Conservation (phyloP, 2,113 vertebrate genomes). For the Nannospalax galili region DNA sequence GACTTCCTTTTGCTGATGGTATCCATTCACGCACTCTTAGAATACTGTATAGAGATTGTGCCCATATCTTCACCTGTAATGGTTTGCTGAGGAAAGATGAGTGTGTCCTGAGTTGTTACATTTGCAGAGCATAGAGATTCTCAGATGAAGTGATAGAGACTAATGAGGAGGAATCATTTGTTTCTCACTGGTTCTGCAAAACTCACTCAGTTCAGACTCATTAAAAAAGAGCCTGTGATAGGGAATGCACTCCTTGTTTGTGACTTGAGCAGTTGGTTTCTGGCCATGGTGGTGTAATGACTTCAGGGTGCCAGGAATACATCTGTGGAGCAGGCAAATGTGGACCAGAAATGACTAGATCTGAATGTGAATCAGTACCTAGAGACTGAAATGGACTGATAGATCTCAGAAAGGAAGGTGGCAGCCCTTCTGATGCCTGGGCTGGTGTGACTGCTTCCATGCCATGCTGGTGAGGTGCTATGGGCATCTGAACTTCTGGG, state of each 20-base stretch:
- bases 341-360: neutral
- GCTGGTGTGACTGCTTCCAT: neutral
- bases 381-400: neutral
- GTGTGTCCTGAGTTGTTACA: constrained; percentile 34
- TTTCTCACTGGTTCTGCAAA: neutral
- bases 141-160: neutral
- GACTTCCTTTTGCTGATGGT: neutral
- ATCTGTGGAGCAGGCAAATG: neutral
- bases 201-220: neutral
- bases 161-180: neutral
- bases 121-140: neutral
- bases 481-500: too few relatives aligned
- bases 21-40: neutral
- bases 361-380: accelerated
- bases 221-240: neutral
- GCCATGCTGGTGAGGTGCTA: accelerated
- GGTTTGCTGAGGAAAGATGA: constrained; percentile 49
- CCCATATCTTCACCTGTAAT: neutral
- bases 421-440: neutral
- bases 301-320: accelerated
- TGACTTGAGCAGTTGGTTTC: neutral
- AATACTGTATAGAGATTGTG: neutral
- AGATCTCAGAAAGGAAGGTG: neutral
- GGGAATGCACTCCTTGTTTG: neutral
- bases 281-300: neutral